A percentile compares a stretch with the other conserved stretches of the same genome.
Conservation (phyloP, 2,113 vertebrate species). For the Picathartes gymnocephalus region DNA sequence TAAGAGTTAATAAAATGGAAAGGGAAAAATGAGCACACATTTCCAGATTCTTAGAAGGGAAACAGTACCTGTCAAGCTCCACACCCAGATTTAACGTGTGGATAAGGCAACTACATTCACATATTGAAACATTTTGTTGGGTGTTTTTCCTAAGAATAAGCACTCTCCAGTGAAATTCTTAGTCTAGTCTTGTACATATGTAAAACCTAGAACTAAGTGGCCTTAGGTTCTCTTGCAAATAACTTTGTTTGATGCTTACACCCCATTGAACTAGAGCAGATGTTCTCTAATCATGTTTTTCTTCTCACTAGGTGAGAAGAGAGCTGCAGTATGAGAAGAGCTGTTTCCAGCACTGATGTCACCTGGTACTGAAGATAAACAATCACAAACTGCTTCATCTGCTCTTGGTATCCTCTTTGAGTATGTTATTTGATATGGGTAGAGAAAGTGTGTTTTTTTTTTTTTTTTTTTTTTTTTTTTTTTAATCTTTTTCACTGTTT, state of each 20-base stretch:
- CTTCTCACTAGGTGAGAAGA: background rate
- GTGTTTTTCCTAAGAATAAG: background rate
- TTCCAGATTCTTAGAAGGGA: background rate
- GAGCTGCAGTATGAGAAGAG: background rate
- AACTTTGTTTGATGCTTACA: background rate
- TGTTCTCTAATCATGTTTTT: background rate
- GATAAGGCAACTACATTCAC: background rate
- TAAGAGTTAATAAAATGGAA: background rate
- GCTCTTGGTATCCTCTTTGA: background rate
- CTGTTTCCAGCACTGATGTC: background rate
- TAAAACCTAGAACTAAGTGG: background rate
- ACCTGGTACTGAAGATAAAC: background rate
- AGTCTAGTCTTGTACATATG: background rate
- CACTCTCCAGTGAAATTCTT: background rate
- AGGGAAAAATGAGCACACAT: background rate
- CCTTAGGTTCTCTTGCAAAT: background rate
- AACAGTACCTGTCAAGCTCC: background rate
- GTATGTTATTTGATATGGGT: background rate
- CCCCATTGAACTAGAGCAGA: background rate
- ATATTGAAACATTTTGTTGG: background rate
- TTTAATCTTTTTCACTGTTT: background rate
- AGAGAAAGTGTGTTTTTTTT: background rate
- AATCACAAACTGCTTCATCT: background rate
- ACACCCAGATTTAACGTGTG: background rate
- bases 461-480: background rate